These are phyloP conservation scores for Pangasianodon gigas DNA, from an alignment of 2,113 vertebrate species.

Conservation along the genomic window DNA sequence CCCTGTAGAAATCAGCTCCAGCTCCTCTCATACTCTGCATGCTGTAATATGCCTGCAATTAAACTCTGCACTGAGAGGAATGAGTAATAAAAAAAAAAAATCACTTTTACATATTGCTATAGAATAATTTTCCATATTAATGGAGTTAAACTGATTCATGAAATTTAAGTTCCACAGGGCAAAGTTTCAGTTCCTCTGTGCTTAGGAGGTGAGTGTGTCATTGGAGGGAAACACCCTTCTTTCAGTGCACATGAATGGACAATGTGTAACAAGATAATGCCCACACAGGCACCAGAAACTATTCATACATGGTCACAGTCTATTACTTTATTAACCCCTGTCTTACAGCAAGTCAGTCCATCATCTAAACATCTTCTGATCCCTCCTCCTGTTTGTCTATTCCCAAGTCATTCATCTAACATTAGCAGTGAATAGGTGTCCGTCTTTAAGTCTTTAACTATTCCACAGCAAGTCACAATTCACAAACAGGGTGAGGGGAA, in stretches of 20 bases:
- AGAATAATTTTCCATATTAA: neutral
- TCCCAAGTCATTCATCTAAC: constrained; percentile 68
- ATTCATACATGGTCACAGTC: neutral
- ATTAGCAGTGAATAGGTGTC: constrained; percentile 66
- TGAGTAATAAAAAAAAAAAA: neutral
- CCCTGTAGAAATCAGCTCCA: neutral
- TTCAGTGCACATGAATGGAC: constrained; percentile 12
- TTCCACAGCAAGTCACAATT: constrained; percentile 68
- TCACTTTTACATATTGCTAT: neutral
- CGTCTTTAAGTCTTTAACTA: constrained; percentile 70
- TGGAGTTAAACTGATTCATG: neutral
- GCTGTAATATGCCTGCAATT: neutral
- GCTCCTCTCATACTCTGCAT: neutral
- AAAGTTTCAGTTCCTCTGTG: neutral
- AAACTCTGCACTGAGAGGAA: neutral
- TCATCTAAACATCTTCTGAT: neutral
- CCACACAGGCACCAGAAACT: neutral
- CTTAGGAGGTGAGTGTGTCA: neutral
- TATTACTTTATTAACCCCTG: neutral
- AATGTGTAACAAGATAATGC: neutral
- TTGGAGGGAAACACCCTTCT: neutral
- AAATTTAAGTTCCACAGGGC: neutral
- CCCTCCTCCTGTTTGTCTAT: neutral
- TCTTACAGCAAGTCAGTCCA: neutral
- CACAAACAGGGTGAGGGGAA: neutral